These are phyloP conservation scores for Pteromalus puparum DNA, from an alignment of 1,140 invertebrate species.

Conservation along the genomic window DNA sequence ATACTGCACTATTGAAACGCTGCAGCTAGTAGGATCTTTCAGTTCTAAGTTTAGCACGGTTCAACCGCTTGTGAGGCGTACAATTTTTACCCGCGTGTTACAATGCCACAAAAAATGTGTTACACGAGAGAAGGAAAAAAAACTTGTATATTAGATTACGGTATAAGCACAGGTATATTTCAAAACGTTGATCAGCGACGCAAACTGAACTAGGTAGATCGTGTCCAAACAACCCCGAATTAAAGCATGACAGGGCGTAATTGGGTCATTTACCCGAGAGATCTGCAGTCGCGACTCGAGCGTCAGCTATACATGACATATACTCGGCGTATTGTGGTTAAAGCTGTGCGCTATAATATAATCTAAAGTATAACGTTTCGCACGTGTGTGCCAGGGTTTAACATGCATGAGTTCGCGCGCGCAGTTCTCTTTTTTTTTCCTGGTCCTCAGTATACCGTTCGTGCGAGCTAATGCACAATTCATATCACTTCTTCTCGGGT, in stretches of 20 bases:
- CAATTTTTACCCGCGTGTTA: too few species aligned
- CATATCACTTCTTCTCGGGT: slow-evolving; percentile 11
- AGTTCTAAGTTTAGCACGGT: background rate
- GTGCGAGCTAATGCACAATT: slow-evolving; percentile 38
- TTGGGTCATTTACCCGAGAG: background rate
- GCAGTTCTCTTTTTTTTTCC: background rate
- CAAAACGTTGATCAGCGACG: too few species aligned
- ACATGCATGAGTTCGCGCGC: background rate
- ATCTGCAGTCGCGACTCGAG: background rate
- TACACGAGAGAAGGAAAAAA: too few species aligned
- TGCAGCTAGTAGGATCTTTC: background rate
- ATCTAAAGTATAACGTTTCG: slow-evolving; percentile 5
- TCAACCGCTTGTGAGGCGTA: too few species aligned
- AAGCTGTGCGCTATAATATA: background rate
- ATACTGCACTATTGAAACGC: background rate
- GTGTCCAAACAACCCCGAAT: background rate
- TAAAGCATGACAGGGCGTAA: background rate
- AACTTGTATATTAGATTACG: too few species aligned
- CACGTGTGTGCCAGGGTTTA: background rate
- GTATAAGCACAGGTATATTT: too few species aligned
- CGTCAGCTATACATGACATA: background rate
- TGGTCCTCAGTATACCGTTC: background rate
- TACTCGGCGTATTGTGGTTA: background rate
- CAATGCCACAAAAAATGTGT: too few species aligned
- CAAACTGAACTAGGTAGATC: too few species aligned